phyloP scores from a whole-genome alignment of 2,113 vertebrate species.

The Planiliza haematocheilus region DNA sequence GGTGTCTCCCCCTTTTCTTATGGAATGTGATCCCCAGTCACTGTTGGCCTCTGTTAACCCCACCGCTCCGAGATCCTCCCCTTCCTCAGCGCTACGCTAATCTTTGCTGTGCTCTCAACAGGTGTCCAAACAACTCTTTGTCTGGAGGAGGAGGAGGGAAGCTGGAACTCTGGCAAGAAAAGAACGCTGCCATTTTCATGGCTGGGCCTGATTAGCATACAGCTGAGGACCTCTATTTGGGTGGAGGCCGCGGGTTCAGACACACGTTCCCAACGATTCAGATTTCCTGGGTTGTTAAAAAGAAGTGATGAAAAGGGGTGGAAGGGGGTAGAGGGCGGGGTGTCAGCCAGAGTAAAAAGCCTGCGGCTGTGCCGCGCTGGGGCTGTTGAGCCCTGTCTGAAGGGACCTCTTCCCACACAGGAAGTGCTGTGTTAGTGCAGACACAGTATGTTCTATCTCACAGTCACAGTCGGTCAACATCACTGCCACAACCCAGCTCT shows the following conservation, averaged over 20 bases:
- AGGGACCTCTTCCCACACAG: slow-evolving; percentile 73
- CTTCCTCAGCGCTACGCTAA: slow-evolving; percentile 77
- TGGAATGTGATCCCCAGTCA: slow-evolving; percentile 86
- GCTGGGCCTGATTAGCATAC: slow-evolving; percentile 90
- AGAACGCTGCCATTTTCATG: slow-evolving; percentile 87
- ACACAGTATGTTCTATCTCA: slow-evolving; percentile 74
- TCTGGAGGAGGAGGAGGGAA: slow-evolving; percentile 80
- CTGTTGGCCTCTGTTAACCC: slow-evolving; percentile 86
- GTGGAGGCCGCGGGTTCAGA: slow-evolving; percentile 73
- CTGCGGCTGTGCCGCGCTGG: slow-evolving; percentile 62
- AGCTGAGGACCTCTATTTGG: slow-evolving; percentile 86
- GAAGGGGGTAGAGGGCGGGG: slow-evolving; percentile 49
- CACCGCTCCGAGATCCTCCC: slow-evolving; percentile 61
- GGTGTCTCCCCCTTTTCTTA: slow-evolving; percentile 74
- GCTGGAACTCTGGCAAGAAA: slow-evolving; percentile 78
- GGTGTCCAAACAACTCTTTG: slow-evolving; percentile 93
- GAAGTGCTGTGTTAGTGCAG: slow-evolving; percentile 72
- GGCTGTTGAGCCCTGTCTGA: slow-evolving; percentile 68
- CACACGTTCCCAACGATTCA: slow-evolving; percentile 81
- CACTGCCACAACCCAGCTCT: slow-evolving; percentile 54
- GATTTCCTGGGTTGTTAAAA: slow-evolving; percentile 84
- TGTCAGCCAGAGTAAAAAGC: slow-evolving; percentile 81
- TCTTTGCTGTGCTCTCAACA: slow-evolving; percentile 86
- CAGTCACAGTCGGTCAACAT: slow-evolving; percentile 67
- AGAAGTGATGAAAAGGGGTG: slow-evolving; percentile 71